phyloP scores from a whole-genome alignment of 2,113 vertebrate species.

The Stigmatopora argus region DNA sequence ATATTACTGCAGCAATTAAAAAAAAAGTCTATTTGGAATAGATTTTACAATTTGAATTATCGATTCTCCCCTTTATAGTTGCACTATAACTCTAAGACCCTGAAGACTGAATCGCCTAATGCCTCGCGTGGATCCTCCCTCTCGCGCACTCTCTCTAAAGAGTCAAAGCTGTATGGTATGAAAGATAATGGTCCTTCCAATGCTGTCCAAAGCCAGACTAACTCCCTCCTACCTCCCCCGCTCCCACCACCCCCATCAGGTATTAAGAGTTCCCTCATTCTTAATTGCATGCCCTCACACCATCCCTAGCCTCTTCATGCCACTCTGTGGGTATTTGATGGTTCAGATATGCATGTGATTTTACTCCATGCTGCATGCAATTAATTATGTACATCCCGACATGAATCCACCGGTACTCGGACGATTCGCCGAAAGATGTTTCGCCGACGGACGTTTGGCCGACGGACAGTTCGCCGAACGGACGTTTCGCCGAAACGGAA shows the following conservation, averaged over 20 bases:
- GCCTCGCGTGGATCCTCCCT: conserved; percentile 94
- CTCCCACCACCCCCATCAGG: conserved; percentile 94
- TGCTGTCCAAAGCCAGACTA: conserved; percentile 86
- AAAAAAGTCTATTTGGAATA: not conserved
- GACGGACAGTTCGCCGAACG: too few species aligned
- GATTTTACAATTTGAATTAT: not conserved
- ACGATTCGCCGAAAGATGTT: too few species aligned
- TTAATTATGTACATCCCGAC: conserved; percentile 4
- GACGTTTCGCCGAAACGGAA: too few species aligned
- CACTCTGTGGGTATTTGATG: not conserved
- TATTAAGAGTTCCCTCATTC: conserved; percentile 67
- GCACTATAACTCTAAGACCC: conserved; percentile 97
- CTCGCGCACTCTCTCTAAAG: conserved; percentile 94
- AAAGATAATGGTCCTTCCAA: conserved; percentile 81
- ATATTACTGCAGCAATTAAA: conserved; percentile 4
- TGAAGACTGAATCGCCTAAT: conserved; percentile 93
- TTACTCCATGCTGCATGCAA: conserved; percentile 28
- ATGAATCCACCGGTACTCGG: conserved; percentile 14
- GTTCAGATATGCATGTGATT: conserved; percentile 15
- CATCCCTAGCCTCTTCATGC: conserved; percentile 18
- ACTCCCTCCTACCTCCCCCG: conserved; percentile 90
- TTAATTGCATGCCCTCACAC: conserved; percentile 52
- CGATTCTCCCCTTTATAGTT: conserved; percentile 64
- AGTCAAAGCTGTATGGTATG: conserved; percentile 98
- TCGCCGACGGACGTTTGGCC: too few species aligned